Evolutionary conservation across 1,140 invertebrate genomes (phyloP).

Genomic region (Acromyrmex charruanus): DNA sequence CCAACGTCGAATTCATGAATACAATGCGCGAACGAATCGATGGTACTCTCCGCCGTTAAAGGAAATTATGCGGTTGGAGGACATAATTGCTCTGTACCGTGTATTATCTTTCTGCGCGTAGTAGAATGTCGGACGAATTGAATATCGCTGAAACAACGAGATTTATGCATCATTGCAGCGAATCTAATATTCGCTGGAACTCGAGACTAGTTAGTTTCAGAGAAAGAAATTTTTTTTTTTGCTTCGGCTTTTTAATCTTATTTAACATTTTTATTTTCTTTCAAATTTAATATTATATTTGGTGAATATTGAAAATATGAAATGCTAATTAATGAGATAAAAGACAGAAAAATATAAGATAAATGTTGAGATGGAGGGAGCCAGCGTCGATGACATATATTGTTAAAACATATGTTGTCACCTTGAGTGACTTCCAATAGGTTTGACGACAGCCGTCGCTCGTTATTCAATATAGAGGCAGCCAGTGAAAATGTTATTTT

Average conservation of each 20-base stretch:
- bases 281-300: not conserved
- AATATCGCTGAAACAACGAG: constrained; percentile 28
- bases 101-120: not conserved
- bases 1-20: not conserved
- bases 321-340: too few relatives aligned
- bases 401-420: too few relatives aligned
- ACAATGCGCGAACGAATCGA: not conserved
- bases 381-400: too few relatives aligned
- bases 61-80: not conserved
- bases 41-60: not conserved
- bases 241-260: not conserved
- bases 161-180: not conserved
- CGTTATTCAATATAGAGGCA: too few relatives aligned
- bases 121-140: not conserved
- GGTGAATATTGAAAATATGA: too few relatives aligned
- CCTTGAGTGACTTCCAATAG: too few relatives aligned
- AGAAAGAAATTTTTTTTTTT: not conserved
- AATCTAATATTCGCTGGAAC: not conserved
- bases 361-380: too few relatives aligned
- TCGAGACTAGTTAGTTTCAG: not conserved
- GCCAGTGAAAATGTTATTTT: too few relatives aligned
- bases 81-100: not conserved
- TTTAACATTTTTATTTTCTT: not conserved
- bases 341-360: too few relatives aligned
- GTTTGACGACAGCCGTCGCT: too few relatives aligned